These are phyloP conservation scores for Probosciger aterrimus DNA, from an alignment of 2,113 vertebrate genomes.

Conservation along the genomic window DNA sequence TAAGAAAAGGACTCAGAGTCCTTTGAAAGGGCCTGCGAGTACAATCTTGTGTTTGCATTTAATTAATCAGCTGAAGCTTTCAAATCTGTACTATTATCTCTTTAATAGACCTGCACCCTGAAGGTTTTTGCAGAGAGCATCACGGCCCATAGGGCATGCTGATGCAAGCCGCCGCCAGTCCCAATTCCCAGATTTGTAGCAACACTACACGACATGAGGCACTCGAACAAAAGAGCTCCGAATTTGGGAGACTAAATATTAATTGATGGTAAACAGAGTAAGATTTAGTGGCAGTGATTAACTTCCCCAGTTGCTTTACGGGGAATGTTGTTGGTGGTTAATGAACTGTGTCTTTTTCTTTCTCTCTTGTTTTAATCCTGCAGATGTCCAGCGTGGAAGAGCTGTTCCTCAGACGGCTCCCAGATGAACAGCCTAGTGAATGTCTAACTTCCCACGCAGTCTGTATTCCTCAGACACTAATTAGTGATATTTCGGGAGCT, in stretches of 20 bases:
- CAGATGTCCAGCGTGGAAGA: conserved; percentile 16
- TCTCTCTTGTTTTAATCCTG: not conserved
- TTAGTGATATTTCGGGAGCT: conserved; percentile 44
- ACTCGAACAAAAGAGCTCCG: not conserved
- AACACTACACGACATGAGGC: accelerated
- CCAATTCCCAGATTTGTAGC: not conserved
- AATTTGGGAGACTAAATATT: conserved; percentile 22
- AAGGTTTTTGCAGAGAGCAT: not conserved
- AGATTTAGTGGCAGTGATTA: conserved; percentile 37
- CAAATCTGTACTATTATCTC: conserved; percentile 51
- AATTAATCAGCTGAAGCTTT: conserved; percentile 53
- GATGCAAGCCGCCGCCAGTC: not conserved
- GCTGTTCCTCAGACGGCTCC: conserved; percentile 3
- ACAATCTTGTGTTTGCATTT: conserved; percentile 53
- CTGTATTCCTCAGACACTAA: conserved; percentile 58
- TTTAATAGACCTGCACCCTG: not conserved
- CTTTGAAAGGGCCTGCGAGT: not conserved
- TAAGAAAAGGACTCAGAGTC: not conserved
- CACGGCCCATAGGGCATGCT: accelerated
- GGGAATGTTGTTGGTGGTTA: conserved; percentile 19
- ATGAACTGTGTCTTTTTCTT: conserved; percentile 9
- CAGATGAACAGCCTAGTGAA: conserved; percentile 42
- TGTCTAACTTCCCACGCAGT: conserved; percentile 52
- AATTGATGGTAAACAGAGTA: conserved; percentile 45
- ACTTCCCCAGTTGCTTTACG: conserved; percentile 10